These are phyloP conservation scores for Azorinus chamasolen DNA, from an alignment of 2,888 invertebrate genomes.

Conservation along the genomic window DNA sequence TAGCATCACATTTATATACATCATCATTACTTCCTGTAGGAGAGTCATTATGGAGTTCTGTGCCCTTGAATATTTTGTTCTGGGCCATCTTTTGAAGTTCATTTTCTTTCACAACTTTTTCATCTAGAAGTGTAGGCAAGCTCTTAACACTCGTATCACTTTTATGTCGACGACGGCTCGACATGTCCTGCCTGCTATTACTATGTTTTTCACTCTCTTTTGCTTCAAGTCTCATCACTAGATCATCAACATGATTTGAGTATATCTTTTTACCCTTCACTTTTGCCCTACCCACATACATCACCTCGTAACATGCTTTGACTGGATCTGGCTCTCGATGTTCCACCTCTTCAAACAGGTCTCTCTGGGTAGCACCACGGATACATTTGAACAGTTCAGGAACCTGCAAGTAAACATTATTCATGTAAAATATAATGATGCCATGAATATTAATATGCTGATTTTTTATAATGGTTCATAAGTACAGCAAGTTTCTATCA, in stretches of 20 bases:
- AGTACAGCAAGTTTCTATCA: too few species aligned
- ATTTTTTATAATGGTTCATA: too few species aligned
- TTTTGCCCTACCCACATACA: conserved; percentile 96
- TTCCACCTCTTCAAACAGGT: conserved; percentile 69
- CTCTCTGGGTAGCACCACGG: conserved; percentile 89
- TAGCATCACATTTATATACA: conserved; percentile 36
- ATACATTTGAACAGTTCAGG: conserved; percentile 91
- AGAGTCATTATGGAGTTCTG: conserved; percentile 62
- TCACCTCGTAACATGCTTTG: conserved; percentile 89
- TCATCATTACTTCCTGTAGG: conserved; percentile 75
- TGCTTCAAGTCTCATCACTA: conserved; percentile 91
- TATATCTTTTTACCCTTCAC: conserved; percentile 95
- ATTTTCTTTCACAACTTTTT: conserved; percentile 80
- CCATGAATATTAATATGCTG: too few species aligned
- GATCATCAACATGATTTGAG: conserved; percentile 96
- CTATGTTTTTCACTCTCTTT: conserved; percentile 62
- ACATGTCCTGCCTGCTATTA: conserved; percentile 63
- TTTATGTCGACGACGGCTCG: conserved; percentile 78
- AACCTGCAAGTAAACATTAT: conserved; percentile 89
- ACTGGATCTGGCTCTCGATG: conserved; percentile 65
- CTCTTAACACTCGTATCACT: conserved; percentile 85
- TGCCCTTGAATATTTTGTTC: conserved; percentile 44
- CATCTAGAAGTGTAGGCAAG: conserved; percentile 82
- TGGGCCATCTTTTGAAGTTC: conserved; percentile 74
- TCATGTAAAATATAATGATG: too few species aligned